Evolutionary conservation across 2,113 vertebrate species (phyloP).

Genomic region (Scopus umbretta): DNA sequence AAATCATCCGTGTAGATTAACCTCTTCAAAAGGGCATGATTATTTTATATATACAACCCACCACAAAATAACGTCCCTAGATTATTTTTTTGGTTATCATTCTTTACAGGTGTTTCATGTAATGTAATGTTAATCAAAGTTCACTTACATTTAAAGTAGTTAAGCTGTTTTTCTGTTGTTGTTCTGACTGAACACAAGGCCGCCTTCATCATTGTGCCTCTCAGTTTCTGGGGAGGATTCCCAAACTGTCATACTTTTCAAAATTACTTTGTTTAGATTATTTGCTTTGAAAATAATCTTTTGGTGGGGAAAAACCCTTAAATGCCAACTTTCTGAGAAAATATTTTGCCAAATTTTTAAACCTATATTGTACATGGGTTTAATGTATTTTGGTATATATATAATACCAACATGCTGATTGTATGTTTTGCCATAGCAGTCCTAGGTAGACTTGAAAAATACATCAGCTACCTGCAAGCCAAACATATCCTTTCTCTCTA

Average conservation of each 20-base stretch:
- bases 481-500: not conserved
- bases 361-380: not conserved
- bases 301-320: not conserved
- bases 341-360: not conserved
- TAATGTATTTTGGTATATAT: not conserved
- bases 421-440: not conserved
- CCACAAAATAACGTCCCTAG: not conserved
- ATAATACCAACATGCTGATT: not conserved
- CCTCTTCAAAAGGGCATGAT: not conserved
- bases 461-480: not conserved
- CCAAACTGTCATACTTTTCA: not conserved
- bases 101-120: not conserved
- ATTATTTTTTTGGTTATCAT: not conserved
- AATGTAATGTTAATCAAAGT: not conserved
- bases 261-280: not conserved
- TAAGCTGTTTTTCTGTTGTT: not conserved
- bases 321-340: not conserved
- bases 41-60: not conserved
- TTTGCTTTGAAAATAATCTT: not conserved
- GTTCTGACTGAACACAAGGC: not conserved
- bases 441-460: not conserved
- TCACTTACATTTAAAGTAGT: not conserved
- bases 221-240: not conserved
- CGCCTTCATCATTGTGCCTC: not conserved
- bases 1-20: not conserved